Percentiles rank a stretch among this genome's conserved stretches.
Evolutionary conservation across 2,888 invertebrate genomes (phyloP).

Genomic region (Cordilura impudica): DNA sequence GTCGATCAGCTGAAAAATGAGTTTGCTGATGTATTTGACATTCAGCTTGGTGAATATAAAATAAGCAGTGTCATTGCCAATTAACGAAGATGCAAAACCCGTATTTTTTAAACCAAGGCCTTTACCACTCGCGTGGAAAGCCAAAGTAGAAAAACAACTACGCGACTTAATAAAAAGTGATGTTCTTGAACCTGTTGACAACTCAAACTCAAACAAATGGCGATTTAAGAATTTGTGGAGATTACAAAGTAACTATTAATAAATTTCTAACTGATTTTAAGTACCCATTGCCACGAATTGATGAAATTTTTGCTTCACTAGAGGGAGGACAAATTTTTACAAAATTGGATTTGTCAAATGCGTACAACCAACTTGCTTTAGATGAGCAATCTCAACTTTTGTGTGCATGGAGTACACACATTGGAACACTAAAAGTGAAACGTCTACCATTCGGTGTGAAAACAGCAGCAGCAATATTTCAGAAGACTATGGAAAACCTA

Average conservation of each 20-base stretch:
- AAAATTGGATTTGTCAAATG: constrained; percentile 45
- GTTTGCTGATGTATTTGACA: constrained; percentile 22
- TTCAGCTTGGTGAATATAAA: constrained; percentile 11
- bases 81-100: constrained; percentile 15
- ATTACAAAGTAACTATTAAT: constrained; percentile 45
- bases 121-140: constrained; percentile 37
- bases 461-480: too few relatives aligned
- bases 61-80: constrained; percentile 2
- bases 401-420: constrained; percentile 36
- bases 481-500: too few relatives aligned
- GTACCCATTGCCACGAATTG: constrained; percentile 30
- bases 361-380: constrained; percentile 42
- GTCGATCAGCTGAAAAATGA: constrained; percentile 33
- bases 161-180: constrained; percentile 6
- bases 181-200: constrained; percentile 41
- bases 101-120: constrained; percentile 38
- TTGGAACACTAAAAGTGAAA: constrained; percentile 25
- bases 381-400: constrained; percentile 37
- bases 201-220: constrained; percentile 40
- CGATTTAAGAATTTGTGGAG: constrained; percentile 13
- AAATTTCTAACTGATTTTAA: constrained; percentile 37
- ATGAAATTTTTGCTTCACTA: constrained; percentile 21
- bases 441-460: too few relatives aligned
- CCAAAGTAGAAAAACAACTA: constrained; percentile 35
- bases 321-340: constrained; percentile 40